Conservation (phyloP, 2,888 invertebrate genomes). For the Salticus scenicus region DNA sequence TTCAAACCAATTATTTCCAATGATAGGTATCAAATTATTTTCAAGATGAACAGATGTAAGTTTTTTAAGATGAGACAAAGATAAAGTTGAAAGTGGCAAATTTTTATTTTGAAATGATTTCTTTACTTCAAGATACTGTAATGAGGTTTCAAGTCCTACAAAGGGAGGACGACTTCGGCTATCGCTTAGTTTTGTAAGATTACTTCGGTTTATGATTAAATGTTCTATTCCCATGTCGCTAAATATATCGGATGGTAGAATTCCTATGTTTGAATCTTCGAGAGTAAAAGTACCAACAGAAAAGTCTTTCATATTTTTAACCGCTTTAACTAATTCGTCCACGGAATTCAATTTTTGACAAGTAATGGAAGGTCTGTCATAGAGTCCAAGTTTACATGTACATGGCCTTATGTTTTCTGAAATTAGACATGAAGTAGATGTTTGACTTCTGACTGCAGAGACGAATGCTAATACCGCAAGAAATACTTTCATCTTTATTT, state of each 20-base stretch:
- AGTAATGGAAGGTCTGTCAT: not conserved
- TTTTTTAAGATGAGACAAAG: constrained; percentile 50
- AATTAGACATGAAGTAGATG: constrained; percentile 16
- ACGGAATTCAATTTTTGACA: constrained; percentile 38
- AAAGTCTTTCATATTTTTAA: constrained; percentile 35
- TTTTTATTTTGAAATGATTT: constrained; percentile 27
- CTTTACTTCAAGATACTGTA: constrained; percentile 40
- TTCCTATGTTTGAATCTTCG: constrained; percentile 32
- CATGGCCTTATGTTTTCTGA: constrained; percentile 50
- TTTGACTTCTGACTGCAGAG: not conserved
- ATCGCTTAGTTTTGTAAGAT: constrained; percentile 39
- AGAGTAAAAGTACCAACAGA: constrained; percentile 19
- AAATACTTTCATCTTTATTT: constrained; percentile 18
- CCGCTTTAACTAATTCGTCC: constrained; percentile 6
- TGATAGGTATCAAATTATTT: constrained; percentile 35
- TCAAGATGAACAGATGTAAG: constrained; percentile 28
- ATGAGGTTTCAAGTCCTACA: constrained; percentile 37
- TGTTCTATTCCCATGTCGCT: constrained; percentile 15
- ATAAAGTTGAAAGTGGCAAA: constrained; percentile 24
- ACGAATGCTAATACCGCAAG: not conserved
- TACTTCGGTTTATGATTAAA: constrained; percentile 28
- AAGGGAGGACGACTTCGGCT: constrained; percentile 33
- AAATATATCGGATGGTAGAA: constrained; percentile 39
- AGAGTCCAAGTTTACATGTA: not conserved
- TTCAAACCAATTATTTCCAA: constrained; percentile 60